Evolutionary conservation across 2,888 invertebrate species (phyloP).

Genomic region (Thera obeliscata): DNA sequence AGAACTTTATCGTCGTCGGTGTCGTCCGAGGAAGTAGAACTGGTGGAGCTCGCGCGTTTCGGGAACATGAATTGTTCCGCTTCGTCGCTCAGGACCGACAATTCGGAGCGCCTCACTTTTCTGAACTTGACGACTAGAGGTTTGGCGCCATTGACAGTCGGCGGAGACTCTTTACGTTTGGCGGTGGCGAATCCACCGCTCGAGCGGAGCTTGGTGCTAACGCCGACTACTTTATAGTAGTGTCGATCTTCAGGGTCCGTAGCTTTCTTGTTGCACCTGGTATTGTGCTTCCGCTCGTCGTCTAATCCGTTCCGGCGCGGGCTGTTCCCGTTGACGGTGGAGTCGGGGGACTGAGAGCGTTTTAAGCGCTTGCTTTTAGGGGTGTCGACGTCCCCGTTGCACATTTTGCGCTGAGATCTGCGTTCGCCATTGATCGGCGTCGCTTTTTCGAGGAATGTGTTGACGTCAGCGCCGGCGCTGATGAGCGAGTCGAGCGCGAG

Average conservation of each 20-base stretch:
- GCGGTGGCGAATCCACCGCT: slow-evolving; percentile 73
- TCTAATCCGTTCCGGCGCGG: slow-evolving; percentile 67
- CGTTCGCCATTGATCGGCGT: slow-evolving; percentile 73
- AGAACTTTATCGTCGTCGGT: slow-evolving; percentile 72
- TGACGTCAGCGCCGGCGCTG: slow-evolving; percentile 86
- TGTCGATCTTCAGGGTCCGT: slow-evolving; percentile 68
- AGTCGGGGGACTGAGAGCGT: slow-evolving; percentile 65
- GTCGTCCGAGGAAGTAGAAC: slow-evolving; percentile 84
- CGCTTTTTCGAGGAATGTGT: slow-evolving; percentile 87
- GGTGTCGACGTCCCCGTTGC: slow-evolving; percentile 67
- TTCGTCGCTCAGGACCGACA: slow-evolving; percentile 91
- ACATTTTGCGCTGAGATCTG: slow-evolving; percentile 67
- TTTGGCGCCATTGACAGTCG: slow-evolving; percentile 82
- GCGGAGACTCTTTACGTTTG: slow-evolving; percentile 64
- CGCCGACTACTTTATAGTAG: slow-evolving; percentile 89
- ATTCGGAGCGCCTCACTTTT: slow-evolving; percentile 89
- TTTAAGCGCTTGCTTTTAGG: slow-evolving; percentile 59
- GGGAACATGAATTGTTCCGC: slow-evolving; percentile 95
- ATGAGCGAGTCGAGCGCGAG: slow-evolving; percentile 90
- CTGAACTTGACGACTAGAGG: slow-evolving; percentile 90
- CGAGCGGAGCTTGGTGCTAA: slow-evolving; percentile 87
- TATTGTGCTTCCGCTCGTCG: slow-evolving; percentile 67
- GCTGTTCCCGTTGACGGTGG: slow-evolving; percentile 59
- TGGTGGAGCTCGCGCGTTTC: slow-evolving; percentile 84
- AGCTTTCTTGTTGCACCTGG: slow-evolving; percentile 63